Conservation (phyloP, 2,113 vertebrate species). For the Pterophyllum scalare region DNA sequence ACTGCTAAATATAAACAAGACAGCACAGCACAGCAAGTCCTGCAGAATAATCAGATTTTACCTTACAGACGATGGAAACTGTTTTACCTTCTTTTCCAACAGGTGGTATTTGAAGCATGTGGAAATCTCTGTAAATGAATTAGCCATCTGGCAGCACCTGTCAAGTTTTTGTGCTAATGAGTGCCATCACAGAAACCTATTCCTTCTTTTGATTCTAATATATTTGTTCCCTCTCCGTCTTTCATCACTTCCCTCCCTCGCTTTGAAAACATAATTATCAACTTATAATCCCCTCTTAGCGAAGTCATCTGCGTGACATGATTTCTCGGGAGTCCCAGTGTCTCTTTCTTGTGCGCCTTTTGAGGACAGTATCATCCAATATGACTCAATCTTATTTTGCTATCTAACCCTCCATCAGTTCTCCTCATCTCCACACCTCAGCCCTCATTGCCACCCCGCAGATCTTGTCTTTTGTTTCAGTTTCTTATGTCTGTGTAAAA, state of each 20-base stretch:
- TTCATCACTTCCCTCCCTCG: not conserved
- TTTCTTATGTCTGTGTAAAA: slow-evolving; percentile 2
- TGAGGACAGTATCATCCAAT: slow-evolving; percentile 37
- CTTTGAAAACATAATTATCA: slow-evolving; percentile 46
- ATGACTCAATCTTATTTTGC: slow-evolving; percentile 19
- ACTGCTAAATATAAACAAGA: not conserved
- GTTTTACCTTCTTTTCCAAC: not conserved
- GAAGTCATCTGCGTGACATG: slow-evolving; percentile 18
- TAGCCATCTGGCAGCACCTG: not conserved
- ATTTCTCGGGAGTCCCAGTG: not conserved
- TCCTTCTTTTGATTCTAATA: slow-evolving; percentile 1
- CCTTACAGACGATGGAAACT: not conserved
- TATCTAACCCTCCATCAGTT: slow-evolving; percentile 41
- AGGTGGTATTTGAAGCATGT: not conserved
- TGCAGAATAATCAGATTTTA: not conserved
- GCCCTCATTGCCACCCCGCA: slow-evolving; percentile 11
- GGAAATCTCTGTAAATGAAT: slow-evolving; percentile 11
- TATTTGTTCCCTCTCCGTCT: not conserved
- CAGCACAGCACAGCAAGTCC: not conserved
- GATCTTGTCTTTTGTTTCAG: slow-evolving; percentile 39
- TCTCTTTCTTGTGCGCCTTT: slow-evolving; percentile 12
- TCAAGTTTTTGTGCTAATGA: slow-evolving; percentile 5
- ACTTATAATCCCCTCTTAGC: slow-evolving; percentile 9
- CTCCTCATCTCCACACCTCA: slow-evolving; percentile 38
- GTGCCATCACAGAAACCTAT: not conserved